Evolutionary conservation across 2,113 vertebrate species (phyloP).

Genomic region (Phoenicopterus ruber): DNA sequence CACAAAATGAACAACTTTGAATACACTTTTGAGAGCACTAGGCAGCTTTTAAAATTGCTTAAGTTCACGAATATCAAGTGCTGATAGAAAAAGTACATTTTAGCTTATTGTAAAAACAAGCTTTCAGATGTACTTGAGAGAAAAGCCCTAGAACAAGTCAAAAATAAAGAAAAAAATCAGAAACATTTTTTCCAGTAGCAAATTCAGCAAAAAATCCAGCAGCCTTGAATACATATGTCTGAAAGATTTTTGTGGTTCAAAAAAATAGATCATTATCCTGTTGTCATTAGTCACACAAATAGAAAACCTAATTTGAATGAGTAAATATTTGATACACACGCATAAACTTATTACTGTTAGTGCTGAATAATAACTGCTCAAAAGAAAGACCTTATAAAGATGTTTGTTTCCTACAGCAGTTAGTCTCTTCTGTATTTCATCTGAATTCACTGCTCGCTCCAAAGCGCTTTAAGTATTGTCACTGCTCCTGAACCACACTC

Average conservation of each 20-base stretch:
- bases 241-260: slow-evolving; percentile 26
- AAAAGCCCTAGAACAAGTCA: slow-evolving; percentile 9
- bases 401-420: slow-evolving; percentile 28
- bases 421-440: slow-evolving; percentile 27
- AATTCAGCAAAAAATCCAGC: slow-evolving; percentile 39
- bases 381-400: slow-evolving; percentile 54
- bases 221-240: slow-evolving; percentile 7
- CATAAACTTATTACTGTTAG: slow-evolving; percentile 50
- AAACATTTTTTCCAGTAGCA: slow-evolving; percentile 9
- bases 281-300: slow-evolving; percentile 44
- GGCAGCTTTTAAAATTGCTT: slow-evolving; percentile 18
- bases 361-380: slow-evolving; percentile 56
- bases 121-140: neutral
- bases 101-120: slow-evolving; percentile 12
- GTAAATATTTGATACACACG: slow-evolving; percentile 46
- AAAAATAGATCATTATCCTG: slow-evolving; percentile 42
- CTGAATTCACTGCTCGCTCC: slow-evolving; percentile 12
- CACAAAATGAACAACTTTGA: neutral
- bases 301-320: slow-evolving; percentile 45
- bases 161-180: slow-evolving; percentile 44
- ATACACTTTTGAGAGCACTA: slow-evolving; percentile 28
- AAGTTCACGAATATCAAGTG: slow-evolving; percentile 28
- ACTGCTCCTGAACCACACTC: slow-evolving; percentile 41
- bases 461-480: slow-evolving; percentile 12
- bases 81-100: slow-evolving; percentile 14